A percentile compares a stretch with the other conserved stretches of the same genome.
phyloP scores from a whole-genome alignment of 2,888 invertebrate genomes.

The Pandemis heparana region DNA sequence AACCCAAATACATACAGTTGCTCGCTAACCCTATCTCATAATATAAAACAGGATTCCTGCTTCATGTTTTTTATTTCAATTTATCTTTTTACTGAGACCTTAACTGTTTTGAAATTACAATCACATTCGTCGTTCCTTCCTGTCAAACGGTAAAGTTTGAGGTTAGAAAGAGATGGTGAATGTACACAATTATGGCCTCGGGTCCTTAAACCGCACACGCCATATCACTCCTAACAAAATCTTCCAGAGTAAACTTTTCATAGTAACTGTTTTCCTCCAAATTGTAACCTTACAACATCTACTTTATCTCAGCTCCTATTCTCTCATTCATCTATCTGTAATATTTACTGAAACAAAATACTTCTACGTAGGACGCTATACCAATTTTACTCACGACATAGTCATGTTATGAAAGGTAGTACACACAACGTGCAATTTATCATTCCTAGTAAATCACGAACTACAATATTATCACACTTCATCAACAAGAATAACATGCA shows the following conservation, averaged over 20 bases:
- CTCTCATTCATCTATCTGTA: neutral
- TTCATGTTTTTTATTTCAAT: too few relatives aligned
- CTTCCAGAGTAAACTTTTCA: too few relatives aligned
- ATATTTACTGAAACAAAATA: neutral
- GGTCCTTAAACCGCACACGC: too few relatives aligned
- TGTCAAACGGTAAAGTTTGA: too few relatives aligned
- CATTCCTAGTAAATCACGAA: neutral
- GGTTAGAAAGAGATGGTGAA: too few relatives aligned
- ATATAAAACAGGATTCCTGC: too few relatives aligned
- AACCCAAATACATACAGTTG: neutral
- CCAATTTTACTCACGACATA: conserved; percentile 20
- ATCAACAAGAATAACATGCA: conserved; percentile 13
- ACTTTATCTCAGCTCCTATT: neutral
- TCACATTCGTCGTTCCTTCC: too few relatives aligned
- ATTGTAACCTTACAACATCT: neutral
- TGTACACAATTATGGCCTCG: too few relatives aligned
- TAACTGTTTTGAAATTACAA: too few relatives aligned
- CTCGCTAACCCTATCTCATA: too few relatives aligned
- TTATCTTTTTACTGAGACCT: too few relatives aligned
- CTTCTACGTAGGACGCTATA: neutral
- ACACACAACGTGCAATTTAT: conserved; percentile 20
- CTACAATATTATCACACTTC: conserved; percentile 24
- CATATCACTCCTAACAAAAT: too few relatives aligned
- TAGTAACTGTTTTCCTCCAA: neutral
- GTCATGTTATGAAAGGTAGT: conserved; percentile 7